Evolutionary conservation across 2,797 vertebrate genomes (phyloP).

Genomic region (Pelobates cultripes): DNA sequence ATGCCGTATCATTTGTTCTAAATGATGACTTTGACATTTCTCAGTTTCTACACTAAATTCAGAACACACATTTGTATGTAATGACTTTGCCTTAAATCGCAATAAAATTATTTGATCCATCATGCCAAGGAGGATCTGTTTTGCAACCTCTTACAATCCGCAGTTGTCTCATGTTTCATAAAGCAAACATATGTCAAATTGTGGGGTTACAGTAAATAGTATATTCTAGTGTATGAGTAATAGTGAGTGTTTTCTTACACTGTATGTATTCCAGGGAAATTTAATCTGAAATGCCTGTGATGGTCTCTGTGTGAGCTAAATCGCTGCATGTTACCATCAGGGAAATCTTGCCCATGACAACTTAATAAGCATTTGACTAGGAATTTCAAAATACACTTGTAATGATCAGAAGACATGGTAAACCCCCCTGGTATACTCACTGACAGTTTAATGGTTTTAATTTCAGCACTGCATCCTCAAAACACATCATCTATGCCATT

Average conservation of each 20-base stretch:
- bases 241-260: neutral
- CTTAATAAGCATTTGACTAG: constrained; percentile 4
- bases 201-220: neutral
- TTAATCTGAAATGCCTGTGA: neutral
- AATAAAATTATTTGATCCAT: no score
- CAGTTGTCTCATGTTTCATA: no score
- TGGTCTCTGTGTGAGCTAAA: neutral
- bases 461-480: neutral
- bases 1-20: no score
- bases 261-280: neutral
- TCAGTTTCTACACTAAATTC: no score
- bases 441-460: constrained; percentile 15
- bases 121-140: no score
- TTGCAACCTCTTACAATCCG: no score
- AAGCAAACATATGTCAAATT: no score
- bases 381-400: constrained; percentile 1
- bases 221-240: neutral
- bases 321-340: constrained; percentile 1
- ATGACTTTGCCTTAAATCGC: no score
- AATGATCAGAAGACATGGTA: neutral
- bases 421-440: neutral
- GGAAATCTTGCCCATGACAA: constrained; percentile 6
- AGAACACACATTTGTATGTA: no score
- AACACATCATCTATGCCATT: neutral
- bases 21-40: no score